Conservation (phyloP, 2,797 vertebrate species). For the Gymnopithys bicolor region DNA sequence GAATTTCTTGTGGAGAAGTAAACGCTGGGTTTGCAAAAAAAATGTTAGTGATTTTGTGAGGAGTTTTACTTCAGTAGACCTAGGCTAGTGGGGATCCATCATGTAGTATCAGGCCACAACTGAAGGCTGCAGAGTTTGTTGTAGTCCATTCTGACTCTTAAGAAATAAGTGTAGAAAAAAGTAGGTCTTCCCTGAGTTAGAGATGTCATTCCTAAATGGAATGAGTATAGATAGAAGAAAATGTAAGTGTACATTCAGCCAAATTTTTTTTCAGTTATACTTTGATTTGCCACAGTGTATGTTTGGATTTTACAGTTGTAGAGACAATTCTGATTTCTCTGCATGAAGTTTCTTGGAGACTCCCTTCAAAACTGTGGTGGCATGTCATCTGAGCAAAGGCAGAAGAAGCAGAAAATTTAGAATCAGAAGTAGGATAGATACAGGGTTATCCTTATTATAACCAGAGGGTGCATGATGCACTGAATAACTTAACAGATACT, state of each 20-base stretch:
- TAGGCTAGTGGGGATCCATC: neutral
- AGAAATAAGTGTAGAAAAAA: neutral
- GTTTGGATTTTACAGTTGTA: conserved; percentile 16
- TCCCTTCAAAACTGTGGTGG: neutral
- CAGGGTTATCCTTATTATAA: neutral
- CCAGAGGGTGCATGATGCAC: neutral
- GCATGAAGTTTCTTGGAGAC: conserved; percentile 6
- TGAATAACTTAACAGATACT: neutral
- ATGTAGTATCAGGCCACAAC: neutral
- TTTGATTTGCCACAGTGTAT: conserved; percentile 2
- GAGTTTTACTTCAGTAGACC: neutral
- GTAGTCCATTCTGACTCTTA: neutral
- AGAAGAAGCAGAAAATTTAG: neutral
- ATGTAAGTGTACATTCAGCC: neutral
- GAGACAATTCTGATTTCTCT: conserved; percentile 39
- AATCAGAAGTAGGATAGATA: neutral
- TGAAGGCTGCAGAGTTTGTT: neutral
- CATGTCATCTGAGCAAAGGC: neutral
- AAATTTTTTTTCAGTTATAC: neutral
- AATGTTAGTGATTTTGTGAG: neutral
- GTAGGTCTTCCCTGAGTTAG: neutral
- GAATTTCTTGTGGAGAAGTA: neutral
- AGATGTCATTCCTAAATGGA: neutral
- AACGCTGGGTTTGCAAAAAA: neutral
- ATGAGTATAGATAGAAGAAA: neutral